Evolutionary conservation across 2,113 vertebrate genomes (phyloP), one percentile per base, ranked within the genome.

Genomic region (Conger conger): DNA sequence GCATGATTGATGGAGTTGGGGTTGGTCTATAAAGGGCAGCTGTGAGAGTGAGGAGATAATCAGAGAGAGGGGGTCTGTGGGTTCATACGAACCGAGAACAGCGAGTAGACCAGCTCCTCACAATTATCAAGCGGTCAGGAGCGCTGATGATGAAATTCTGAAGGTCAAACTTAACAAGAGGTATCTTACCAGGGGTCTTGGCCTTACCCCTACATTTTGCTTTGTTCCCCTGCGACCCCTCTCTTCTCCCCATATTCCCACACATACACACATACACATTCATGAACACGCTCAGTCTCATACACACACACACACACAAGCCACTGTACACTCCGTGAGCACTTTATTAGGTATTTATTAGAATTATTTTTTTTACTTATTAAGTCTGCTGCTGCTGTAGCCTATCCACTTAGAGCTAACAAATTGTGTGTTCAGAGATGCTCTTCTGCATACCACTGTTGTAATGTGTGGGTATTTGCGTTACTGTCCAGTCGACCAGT

Each of bases 81-180:
- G 68, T 40, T 63, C 37, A 37, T 27, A 37, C 30, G 94, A 96
- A 94, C 92, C 77, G 17, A 89, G 91, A 96, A 94, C 9, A 96
- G 95, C 97, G 96, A 96, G 95, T 96, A 97, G 97, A 95, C 94
- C 91, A 93, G 95, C 93, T 96, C 95, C 95, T 97, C 96, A 96
- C 93, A 97, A 98, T 98, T 97, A 99, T 97, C 96, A 97, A 97
- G 97, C 96, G 96, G 97, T 96, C 96, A 96, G 95, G 95, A 94
- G 88, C 95, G 94, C 95, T 95, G 97, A 97, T 98, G 98, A 99
- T 99, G 97, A 98, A 99, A 99, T 97, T 97, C 96, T 98, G 97
- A 98, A 99, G 98, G 98, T 99, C 96, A 96, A 95, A 94, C 94
- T 95, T 99, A 99, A 99, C 97, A 99, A 98, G 97, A 96, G 96